phyloP scores from a whole-genome alignment of 2,797 vertebrate genomes.

The Eidolon dupreanum region DNA sequence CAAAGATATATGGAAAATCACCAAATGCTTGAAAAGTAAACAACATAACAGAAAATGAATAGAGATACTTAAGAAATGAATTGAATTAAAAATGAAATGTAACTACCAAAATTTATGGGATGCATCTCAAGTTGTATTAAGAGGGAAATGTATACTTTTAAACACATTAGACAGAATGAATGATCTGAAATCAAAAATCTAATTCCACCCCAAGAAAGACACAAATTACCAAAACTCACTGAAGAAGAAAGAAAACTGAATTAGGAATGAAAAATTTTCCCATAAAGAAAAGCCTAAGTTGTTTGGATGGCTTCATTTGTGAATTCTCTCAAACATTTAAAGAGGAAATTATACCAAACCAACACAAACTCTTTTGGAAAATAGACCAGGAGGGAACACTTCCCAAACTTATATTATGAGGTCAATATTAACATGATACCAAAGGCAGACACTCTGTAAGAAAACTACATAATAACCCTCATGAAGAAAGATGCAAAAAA shows the following conservation, averaged over 20 bases:
- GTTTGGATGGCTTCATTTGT: background rate
- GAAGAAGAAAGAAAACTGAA: background rate
- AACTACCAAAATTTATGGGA: background rate
- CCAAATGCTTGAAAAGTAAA: background rate
- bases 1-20: background rate
- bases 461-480: background rate
- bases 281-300: background rate
- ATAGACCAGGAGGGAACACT: no score
- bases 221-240: background rate
- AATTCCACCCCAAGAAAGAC: background rate
- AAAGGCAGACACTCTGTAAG: background rate
- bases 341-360: no score
- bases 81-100: background rate
- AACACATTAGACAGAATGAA: background rate
- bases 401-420: no score
- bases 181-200: background rate
- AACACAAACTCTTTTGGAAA: no score
- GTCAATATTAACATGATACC: background rate
- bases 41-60: background rate
- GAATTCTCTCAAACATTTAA: background rate
- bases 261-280: background rate
- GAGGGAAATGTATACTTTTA: background rate
- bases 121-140: background rate
- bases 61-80: background rate
- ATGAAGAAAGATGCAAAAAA: background rate